Evolutionary conservation across 2,113 vertebrate species (phyloP), one percentile per base, ranked within the genome.

Genomic region (Etheostoma spectabile): DNA sequence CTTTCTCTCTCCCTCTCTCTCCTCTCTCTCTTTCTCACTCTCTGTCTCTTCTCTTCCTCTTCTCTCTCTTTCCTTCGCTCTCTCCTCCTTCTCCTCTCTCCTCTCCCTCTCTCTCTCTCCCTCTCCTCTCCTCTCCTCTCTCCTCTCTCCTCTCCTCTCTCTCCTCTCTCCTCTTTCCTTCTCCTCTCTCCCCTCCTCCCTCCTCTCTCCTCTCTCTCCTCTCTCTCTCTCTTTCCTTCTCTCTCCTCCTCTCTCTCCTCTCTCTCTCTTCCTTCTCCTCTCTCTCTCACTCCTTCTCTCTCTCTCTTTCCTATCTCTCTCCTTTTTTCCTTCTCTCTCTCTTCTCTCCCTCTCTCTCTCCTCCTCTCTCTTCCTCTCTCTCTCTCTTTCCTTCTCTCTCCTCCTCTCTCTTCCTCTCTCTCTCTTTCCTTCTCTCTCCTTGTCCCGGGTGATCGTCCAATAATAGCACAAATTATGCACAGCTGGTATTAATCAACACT

Each of bases 401-500:
- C 1, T 27, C 3, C 13, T 60, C 15, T 27, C 52, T 55, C 14
- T 24, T 11, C 22, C 42, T 24, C 48, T 45, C 30, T 11, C 24
- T 33, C 8, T 4, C 8, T 52, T 13, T 46, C 5, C 15, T 35
- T 33, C 75, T 61, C 51, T 48, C 57, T 30, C 62, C 62, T 57
- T 42, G 61, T 88, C 88, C 81, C 76, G 18, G 66, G 75, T 82
- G 77, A 79, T 86, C 65, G 55, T 85, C 87, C 86, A 84, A 88
- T 88, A 89, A 93, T 87, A 88, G 85, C 79, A 66, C 84, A 89
- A 61, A 87, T 87, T 88, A 89, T 88, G 80, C 90, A 87, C 87
- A 90, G 86, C 84, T 88, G 87, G 77, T 91, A 80, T 84, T 90
- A 93, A 93, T 91, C 89, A 93, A 88, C 84, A 79, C 85, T 83